Percentiles rank a stretch among this genome's conserved stretches.
Conservation (phyloP, 2,797 vertebrate species). For the Botia kubotai region DNA sequence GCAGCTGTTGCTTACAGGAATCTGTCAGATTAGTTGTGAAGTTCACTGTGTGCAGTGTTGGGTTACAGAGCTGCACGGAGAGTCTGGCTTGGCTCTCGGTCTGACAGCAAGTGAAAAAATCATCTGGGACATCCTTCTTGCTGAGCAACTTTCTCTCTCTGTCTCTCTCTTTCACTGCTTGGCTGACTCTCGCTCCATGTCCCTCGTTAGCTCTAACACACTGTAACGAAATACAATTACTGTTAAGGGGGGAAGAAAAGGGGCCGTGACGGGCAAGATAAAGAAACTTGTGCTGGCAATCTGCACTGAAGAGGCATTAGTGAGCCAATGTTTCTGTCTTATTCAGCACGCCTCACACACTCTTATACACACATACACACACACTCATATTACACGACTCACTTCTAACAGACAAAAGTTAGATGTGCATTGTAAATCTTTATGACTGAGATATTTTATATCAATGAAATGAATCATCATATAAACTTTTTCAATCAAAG, state of each 20-base stretch:
- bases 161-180: conserved; percentile 47
- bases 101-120: conserved; percentile 39
- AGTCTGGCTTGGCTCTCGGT: conserved; percentile 32
- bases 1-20: neutral
- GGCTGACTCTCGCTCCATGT: conserved; percentile 58
- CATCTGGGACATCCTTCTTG: conserved; percentile 45
- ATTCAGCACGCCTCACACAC: conserved; percentile 54
- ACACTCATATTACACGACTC: conserved; percentile 29
- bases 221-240: conserved; percentile 69
- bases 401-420: conserved; percentile 20
- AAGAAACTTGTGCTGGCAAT: conserved; percentile 63
- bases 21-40: conserved; percentile 19
- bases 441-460: neutral
- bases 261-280: conserved; percentile 63
- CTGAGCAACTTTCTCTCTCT: conserved; percentile 32
- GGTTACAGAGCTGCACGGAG: conserved; percentile 26
- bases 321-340: conserved; percentile 59
- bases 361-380: conserved; percentile 39
- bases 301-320: conserved; percentile 62
- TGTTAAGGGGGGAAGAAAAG: conserved; percentile 65
- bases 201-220: conserved; percentile 65
- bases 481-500: too few relatives aligned
- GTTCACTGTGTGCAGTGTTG: conserved; percentile 18
- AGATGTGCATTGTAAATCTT: neutral
- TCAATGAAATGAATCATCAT: too few relatives aligned